Conservation (phyloP, 1,140 invertebrate genomes). For the Gonatopus flavifemur region DNA sequence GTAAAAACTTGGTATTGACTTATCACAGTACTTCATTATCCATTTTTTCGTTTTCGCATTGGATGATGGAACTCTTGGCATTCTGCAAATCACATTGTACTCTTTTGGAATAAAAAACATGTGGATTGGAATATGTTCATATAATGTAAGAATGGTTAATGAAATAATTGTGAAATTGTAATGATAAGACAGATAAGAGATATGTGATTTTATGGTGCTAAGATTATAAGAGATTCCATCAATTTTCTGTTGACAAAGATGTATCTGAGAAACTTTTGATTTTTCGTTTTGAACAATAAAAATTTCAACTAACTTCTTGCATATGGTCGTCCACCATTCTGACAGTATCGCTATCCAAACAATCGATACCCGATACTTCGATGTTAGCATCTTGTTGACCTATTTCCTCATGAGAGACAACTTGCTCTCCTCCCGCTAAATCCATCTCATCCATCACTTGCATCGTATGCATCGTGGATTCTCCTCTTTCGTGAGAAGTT, state of each 20-base stretch:
- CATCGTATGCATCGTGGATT: slow-evolving; percentile 40
- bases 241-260: too few relatives aligned
- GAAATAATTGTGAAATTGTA: slow-evolving; percentile 4
- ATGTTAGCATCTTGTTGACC: slow-evolving; percentile 43
- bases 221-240: too few relatives aligned
- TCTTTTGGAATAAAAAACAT: too few relatives aligned
- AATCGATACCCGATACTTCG: slow-evolving; percentile 47
- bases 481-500: slow-evolving; percentile 19
- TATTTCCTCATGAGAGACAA: slow-evolving; percentile 48
- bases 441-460: slow-evolving; percentile 51
- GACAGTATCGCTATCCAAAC: slow-evolving; percentile 49
- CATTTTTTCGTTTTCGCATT: too few relatives aligned
- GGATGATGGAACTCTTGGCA: too few relatives aligned
- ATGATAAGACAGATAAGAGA: background rate
- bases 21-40: too few relatives aligned
- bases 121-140: too few relatives aligned
- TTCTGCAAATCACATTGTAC: too few relatives aligned
- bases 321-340: slow-evolving; percentile 52
- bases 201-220: background rate
- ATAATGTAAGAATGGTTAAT: too few relatives aligned
- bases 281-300: slow-evolving; percentile 2
- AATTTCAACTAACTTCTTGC: slow-evolving; percentile 34
- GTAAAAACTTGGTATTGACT: too few relatives aligned
- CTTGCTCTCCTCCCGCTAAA: slow-evolving; percentile 44
- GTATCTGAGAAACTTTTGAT: too few relatives aligned